A percentile compares a stretch with the other conserved stretches of the same genome.
Evolutionary conservation across 2,113 vertebrate genomes (phyloP).

Genomic region (Salvelinus fontinalis): DNA sequence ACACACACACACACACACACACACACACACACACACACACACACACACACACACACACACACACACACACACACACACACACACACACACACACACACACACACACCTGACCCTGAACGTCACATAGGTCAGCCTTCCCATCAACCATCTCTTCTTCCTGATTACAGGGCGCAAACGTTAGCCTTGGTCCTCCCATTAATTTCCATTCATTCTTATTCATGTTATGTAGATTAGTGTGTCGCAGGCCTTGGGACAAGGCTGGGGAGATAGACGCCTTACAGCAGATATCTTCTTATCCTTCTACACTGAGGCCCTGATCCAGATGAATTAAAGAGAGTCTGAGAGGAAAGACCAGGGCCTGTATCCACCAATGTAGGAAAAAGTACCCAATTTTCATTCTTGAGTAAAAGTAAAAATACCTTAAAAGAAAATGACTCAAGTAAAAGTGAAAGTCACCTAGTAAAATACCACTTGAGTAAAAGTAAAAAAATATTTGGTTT

Average conservation of each 20-base stretch:
- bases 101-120: slow-evolving; percentile 3
- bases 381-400: no score
- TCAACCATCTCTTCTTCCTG: slow-evolving; percentile 35
- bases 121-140: slow-evolving; percentile 36
- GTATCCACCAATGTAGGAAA: no score
- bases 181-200: slow-evolving; percentile 31
- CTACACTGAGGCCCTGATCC: slow-evolving; percentile 44
- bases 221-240: slow-evolving; percentile 46
- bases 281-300: slow-evolving; percentile 46
- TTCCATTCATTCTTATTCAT: slow-evolving; percentile 47
- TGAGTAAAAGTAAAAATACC: no score
- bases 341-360: no score
- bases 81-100: slow-evolving; percentile 1
- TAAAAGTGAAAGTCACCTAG: no score
- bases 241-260: slow-evolving; percentile 32
- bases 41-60: slow-evolving; percentile 1
- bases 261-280: slow-evolving; percentile 18
- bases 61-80: neutral
- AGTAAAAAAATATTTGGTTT: no score
- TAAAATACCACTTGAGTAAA: no score
- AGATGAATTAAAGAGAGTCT: no score
- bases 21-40: neutral
- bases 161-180: slow-evolving; percentile 15
- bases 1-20: neutral
- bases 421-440: no score